Conservation (phyloP, 2,113 vertebrate species). For the Dasypus novemcinctus region DNA sequence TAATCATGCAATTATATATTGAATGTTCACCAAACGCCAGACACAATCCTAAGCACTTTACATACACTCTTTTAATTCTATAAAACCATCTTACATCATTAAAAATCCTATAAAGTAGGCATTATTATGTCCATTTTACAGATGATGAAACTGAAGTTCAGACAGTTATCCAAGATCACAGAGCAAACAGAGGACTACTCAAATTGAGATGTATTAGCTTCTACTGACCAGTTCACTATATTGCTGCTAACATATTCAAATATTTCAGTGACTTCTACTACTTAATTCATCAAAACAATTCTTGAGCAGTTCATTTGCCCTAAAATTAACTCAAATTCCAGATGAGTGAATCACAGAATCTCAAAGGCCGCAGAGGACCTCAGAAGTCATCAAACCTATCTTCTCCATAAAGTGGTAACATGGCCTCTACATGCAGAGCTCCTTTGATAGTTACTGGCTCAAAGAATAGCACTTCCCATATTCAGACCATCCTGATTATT, state of each 20-base stretch:
- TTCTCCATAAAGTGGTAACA: neutral
- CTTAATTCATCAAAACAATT: slow-evolving; percentile 36
- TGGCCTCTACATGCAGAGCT: neutral
- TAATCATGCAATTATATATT: no score
- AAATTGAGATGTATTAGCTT: neutral
- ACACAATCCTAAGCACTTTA: neutral
- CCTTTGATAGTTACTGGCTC: no score
- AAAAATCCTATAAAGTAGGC: neutral
- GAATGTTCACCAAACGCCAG: neutral
- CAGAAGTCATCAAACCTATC: neutral
- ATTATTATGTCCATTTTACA: neutral
- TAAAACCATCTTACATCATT: neutral
- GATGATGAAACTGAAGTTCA: neutral
- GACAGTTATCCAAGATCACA: neutral
- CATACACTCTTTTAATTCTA: neutral
- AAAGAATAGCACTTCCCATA: neutral
- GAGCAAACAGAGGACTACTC: neutral
- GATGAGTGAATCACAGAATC: neutral
- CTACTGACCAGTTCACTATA: neutral
- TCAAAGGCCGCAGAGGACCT: neutral
- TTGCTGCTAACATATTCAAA: neutral
- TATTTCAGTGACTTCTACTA: neutral
- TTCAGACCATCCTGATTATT: neutral
- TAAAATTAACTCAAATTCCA: slow-evolving; percentile 24
- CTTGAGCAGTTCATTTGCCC: neutral